Percentiles rank a stretch among this genome's conserved stretches.
phyloP scores from a whole-genome alignment of 2,113 vertebrate genomes.

The Pomatostomus ruficeps region DNA sequence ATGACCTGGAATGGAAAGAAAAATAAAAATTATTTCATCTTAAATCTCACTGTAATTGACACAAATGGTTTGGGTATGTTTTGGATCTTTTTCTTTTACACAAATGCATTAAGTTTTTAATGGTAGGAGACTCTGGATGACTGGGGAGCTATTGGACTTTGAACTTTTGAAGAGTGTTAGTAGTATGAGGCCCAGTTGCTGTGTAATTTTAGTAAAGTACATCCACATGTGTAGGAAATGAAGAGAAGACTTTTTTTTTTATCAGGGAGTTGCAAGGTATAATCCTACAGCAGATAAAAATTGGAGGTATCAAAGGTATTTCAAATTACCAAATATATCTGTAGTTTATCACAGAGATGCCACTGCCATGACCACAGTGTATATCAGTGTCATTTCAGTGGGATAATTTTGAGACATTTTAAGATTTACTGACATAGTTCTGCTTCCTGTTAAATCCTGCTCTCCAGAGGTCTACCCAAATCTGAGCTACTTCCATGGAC shows the following conservation, averaged over 20 bases:
- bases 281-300: not conserved
- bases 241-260: not conserved
- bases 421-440: not conserved
- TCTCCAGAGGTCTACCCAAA: not conserved
- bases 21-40: not conserved
- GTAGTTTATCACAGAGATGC: not conserved
- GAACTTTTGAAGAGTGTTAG: not conserved
- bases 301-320: not conserved
- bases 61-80: not conserved
- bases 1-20: not conserved
- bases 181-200: not conserved
- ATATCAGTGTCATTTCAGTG: not conserved
- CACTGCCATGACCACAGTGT: not conserved
- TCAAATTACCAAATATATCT: not conserved
- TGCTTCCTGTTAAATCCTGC: not conserved
- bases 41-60: not conserved
- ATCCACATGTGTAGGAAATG: not conserved
- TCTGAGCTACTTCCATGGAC: not conserved
- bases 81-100: not conserved
- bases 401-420: not conserved
- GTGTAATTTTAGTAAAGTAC: not conserved
- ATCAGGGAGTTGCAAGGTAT: not conserved
- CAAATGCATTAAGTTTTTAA: not conserved
- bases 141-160: not conserved
- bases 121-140: not conserved